These are phyloP conservation scores for Dynastes hyllus DNA, from an alignment of 2,888 invertebrate species.

Conservation along the genomic window DNA sequence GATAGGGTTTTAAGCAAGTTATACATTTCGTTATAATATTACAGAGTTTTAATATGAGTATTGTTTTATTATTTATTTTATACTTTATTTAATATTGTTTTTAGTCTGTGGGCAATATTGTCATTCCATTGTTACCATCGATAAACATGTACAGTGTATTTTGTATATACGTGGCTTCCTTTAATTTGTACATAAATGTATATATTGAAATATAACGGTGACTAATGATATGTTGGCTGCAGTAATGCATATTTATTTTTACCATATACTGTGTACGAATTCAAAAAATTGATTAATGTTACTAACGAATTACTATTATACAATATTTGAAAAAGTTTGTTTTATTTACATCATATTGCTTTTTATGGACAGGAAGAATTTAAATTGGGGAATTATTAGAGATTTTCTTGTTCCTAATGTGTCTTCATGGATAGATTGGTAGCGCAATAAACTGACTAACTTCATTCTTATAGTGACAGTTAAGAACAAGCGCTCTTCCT, in stretches of 20 bases:
- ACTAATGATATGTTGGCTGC: conserved; percentile 5
- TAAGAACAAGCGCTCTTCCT: conserved; percentile 31
- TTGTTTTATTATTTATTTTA: conserved; percentile 47
- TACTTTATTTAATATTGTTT: conserved; percentile 40
- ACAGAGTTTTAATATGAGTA: conserved; percentile 37
- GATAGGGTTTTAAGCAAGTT: conserved; percentile 29
- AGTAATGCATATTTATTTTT: conserved; percentile 6
- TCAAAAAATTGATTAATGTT: background rate
- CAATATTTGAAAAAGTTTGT: background rate
- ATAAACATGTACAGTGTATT: conserved; percentile 32
- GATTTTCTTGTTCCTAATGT: background rate
- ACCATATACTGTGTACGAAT: background rate
- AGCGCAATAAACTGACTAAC: background rate
- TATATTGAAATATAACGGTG: conserved; percentile 45
- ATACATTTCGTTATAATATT: conserved; percentile 35
- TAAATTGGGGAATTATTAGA: too few relatives aligned
- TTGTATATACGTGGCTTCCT: conserved; percentile 35
- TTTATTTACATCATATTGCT: background rate
- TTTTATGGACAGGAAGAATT: too few relatives aligned
- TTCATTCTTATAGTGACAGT: background rate
- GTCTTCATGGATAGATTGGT: background rate
- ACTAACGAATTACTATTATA: conserved; percentile 5
- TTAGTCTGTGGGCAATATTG: conserved; percentile 39
- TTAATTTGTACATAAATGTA: conserved; percentile 47
- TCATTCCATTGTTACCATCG: conserved; percentile 50